These are phyloP conservation scores for Nibea albiflora DNA, from an alignment of 2,113 vertebrate species.

Conservation along the genomic window DNA sequence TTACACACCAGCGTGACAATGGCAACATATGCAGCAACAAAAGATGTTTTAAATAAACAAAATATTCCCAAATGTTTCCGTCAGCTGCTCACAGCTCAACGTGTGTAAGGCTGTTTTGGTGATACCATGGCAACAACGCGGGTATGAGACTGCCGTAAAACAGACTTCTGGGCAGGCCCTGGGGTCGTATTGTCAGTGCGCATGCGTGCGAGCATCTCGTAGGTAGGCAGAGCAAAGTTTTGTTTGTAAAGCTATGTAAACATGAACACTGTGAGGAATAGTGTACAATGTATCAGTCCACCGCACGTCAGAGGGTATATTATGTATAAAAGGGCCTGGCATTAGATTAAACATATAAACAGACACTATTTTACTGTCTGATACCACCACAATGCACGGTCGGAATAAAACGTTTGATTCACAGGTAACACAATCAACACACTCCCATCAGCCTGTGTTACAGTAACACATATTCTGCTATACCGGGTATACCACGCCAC, in stretches of 20 bases:
- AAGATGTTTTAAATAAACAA: too few species aligned
- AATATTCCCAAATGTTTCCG: not conserved
- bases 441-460: not conserved
- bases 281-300: not conserved
- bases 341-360: not conserved
- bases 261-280: accelerated
- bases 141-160: constrained; percentile 18
- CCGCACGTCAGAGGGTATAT: not conserved
- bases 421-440: not conserved
- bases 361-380: not conserved
- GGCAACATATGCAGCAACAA: not conserved
- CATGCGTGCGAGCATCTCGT: constrained; percentile 11
- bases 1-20: too few species aligned
- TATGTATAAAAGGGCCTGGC: too few species aligned
- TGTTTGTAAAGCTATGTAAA: not conserved
- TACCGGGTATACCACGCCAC: not conserved
- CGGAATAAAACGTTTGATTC: not conserved
- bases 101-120: not conserved
- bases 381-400: not conserved
- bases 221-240: not conserved
- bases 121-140: constrained; percentile 26
- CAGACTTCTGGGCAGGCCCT: not conserved
- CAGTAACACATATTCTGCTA: not conserved
- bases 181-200: not conserved
- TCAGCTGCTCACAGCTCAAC: not conserved